Percentiles rank a stretch among this genome's conserved stretches.
Evolutionary conservation across 2,797 vertebrate genomes (phyloP).

Genomic region (Amblyraja radiata): DNA sequence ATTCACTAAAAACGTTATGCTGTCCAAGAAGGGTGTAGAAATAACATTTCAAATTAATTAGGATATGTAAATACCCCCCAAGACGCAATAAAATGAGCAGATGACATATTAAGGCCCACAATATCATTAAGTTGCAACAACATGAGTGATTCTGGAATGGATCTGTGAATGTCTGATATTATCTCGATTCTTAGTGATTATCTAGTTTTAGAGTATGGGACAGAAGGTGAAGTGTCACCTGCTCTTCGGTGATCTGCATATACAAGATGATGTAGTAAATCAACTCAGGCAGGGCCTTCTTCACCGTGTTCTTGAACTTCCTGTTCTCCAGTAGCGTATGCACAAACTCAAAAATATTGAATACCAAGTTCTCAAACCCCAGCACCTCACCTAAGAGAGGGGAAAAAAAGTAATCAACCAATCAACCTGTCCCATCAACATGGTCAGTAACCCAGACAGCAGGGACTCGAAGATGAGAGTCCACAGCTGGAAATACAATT

Average conservation of each 20-base stretch:
- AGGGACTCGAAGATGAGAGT: background rate
- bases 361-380: slow-evolving; percentile 96
- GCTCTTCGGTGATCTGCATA: slow-evolving; percentile 98
- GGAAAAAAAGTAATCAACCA: slow-evolving; percentile 9
- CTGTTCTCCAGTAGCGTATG: slow-evolving; percentile 92
- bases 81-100: background rate
- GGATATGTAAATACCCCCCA: background rate
- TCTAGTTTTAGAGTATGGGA: background rate
- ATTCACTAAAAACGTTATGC: background rate
- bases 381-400: slow-evolving; percentile 84
- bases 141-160: background rate
- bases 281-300: slow-evolving; percentile 90
- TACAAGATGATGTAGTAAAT: slow-evolving; percentile 97
- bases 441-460: too few species aligned
- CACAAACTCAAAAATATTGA: slow-evolving; percentile 98
- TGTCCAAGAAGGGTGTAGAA: background rate
- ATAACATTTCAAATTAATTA: background rate
- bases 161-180: background rate
- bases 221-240: slow-evolving; percentile 60
- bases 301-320: slow-evolving; percentile 95
- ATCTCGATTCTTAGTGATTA: background rate
- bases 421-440: background rate
- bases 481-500: background rate
- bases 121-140: background rate
- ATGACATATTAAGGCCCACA: background rate